phyloP scores from a whole-genome alignment of 2,888 invertebrate species.

The Orthonychiurus folsomi region DNA sequence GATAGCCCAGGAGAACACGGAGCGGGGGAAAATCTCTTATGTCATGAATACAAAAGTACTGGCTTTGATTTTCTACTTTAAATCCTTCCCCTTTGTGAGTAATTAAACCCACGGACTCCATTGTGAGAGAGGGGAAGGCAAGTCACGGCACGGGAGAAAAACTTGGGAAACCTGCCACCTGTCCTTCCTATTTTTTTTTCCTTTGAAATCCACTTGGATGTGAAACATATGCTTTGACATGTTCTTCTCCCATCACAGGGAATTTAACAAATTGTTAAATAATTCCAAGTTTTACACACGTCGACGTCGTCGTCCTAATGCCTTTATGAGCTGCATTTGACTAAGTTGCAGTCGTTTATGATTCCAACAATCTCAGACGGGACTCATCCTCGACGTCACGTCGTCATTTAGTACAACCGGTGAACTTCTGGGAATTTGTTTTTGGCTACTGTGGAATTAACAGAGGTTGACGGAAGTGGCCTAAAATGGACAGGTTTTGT shows the following conservation, averaged over 20 bases:
- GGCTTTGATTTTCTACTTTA: background rate
- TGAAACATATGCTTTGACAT: background rate
- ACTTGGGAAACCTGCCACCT: background rate
- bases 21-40: too few species aligned
- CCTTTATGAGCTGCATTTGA: too few species aligned
- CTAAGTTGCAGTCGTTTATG: too few species aligned
- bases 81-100: background rate
- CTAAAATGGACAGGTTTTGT: too few species aligned
- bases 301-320: too few species aligned
- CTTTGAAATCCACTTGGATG: background rate
- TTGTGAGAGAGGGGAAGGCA: background rate
- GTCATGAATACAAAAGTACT: background rate
- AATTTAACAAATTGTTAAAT: background rate
- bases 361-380: too few species aligned
- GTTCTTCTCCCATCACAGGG: background rate
- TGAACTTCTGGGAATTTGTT: too few species aligned
- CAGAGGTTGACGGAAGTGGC: too few species aligned
- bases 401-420: too few species aligned
- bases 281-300: background rate
- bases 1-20: too few species aligned
- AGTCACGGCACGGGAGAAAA: background rate
- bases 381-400: too few species aligned
- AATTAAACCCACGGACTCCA: background rate
- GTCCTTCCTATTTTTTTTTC: conserved; percentile 1
- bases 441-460: too few species aligned